Percentiles rank a stretch among this genome's conserved stretches.
Conservation (phyloP, 1,140 invertebrate species). For the Periplaneta americana region DNA sequence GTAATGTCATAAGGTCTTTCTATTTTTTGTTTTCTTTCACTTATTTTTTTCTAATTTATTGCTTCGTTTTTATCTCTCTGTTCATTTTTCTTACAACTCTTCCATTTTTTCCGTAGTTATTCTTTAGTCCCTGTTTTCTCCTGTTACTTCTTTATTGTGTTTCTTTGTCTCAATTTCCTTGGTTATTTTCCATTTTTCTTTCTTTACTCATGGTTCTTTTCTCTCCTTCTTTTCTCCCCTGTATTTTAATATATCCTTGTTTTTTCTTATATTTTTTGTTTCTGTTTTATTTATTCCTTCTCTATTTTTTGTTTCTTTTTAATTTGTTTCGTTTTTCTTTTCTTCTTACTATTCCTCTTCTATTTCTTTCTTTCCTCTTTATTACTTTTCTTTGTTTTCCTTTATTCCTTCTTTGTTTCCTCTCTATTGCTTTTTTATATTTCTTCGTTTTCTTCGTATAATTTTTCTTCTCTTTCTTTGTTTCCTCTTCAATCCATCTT, state of each 20-base stretch:
- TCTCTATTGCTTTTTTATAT: background rate
- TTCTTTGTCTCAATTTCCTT: background rate
- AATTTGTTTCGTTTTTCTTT: background rate
- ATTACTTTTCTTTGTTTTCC: background rate
- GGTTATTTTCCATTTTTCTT: no score
- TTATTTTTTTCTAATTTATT: no score
- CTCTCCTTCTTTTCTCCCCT: background rate
- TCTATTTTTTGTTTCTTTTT: background rate
- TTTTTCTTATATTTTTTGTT: background rate
- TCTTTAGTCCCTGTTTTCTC: background rate
- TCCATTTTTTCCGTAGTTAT: no score
- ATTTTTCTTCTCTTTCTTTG: background rate
- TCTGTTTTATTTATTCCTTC: background rate
- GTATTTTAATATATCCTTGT: background rate
- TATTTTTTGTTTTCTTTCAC: no score
- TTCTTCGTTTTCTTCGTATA: background rate
- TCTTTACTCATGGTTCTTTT: background rate
- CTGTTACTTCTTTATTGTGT: background rate
- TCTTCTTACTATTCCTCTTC: background rate
- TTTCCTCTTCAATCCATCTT: no score
- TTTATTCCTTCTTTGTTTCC: background rate
- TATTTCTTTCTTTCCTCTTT: background rate
- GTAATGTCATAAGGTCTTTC: no score
- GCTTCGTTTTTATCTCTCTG: no score
- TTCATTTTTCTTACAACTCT: no score